Percentiles rank a stretch among this genome's conserved stretches.
These are phyloP conservation scores for Neodon shergylaensis DNA, from an alignment of 2,113 vertebrate genomes.

Conservation along the genomic window DNA sequence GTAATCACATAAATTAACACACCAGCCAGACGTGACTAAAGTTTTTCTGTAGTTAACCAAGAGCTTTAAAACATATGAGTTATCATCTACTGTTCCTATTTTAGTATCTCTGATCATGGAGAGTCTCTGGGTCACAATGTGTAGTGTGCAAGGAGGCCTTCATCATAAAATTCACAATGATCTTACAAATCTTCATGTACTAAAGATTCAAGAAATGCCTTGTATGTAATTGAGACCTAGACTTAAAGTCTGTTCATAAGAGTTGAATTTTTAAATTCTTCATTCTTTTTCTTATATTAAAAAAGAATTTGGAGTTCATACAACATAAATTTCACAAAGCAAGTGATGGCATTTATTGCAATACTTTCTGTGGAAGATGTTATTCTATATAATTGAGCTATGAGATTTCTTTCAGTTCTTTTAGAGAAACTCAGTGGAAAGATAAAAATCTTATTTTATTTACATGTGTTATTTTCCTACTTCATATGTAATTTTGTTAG, in stretches of 20 bases:
- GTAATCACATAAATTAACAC: not conserved
- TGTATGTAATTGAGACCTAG: not conserved
- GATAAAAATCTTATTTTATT: not conserved
- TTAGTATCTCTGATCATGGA: not conserved
- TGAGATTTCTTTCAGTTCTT: not conserved
- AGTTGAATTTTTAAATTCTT: not conserved
- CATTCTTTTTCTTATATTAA: not conserved
- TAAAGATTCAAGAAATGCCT: not conserved
- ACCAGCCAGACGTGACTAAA: not conserved
- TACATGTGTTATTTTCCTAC: not conserved
- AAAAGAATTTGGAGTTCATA: not conserved
- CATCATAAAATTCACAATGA: not conserved
- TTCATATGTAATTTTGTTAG: constrained; percentile 20
- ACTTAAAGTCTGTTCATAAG: not conserved
- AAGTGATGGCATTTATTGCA: not conserved
- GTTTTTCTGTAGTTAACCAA: not conserved
- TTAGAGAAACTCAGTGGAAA: not conserved
- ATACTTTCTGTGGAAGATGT: not conserved
- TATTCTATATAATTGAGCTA: not conserved
- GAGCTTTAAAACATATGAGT: not conserved
- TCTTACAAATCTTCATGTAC: not conserved
- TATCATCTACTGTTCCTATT: not conserved
- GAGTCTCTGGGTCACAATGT: not conserved
- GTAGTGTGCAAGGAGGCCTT: not conserved
- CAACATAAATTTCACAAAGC: not conserved